Evolutionary conservation across 2,888 invertebrate species (phyloP).

Genomic region (Clusia tigrina): DNA sequence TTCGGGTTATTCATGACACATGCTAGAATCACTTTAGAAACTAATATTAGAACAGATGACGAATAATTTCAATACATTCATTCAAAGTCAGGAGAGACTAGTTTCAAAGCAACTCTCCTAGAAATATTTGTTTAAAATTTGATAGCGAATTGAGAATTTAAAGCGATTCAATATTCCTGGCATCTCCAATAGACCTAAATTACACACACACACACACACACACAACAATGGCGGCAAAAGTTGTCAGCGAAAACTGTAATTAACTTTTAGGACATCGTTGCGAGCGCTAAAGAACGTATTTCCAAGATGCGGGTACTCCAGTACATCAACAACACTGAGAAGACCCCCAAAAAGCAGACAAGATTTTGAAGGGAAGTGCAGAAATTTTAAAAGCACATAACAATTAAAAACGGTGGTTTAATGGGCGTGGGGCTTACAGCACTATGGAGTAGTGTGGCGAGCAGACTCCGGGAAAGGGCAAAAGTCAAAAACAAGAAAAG

Average conservation of each 20-base stretch:
- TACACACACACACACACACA: no score
- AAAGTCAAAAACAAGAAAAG: slow-evolving; percentile 3
- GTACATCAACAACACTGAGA: neutral
- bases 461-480: slow-evolving; percentile 7
- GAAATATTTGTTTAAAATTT: no score
- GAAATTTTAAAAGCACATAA: slow-evolving; percentile 6
- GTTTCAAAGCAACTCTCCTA: no score
- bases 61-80: no score
- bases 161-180: no score
- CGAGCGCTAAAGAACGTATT: slow-evolving; percentile 9
- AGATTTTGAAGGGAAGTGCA: slow-evolving; percentile 8
- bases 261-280: slow-evolving; percentile 17
- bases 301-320: neutral
- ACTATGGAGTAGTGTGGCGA: neutral
- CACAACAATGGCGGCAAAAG: no score
- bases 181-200: no score
- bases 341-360: neutral
- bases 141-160: no score
- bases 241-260: slow-evolving; percentile 8
- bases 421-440: neutral
- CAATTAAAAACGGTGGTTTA: slow-evolving; percentile 13
- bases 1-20: no score
- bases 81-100: no score
- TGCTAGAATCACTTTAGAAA: no score
- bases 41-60: no score